A percentile compares a stretch with the other conserved stretches of the same genome.
These are phyloP conservation scores for Ispidina lecontei DNA, from an alignment of 2,797 vertebrate species.

Conservation along the genomic window DNA sequence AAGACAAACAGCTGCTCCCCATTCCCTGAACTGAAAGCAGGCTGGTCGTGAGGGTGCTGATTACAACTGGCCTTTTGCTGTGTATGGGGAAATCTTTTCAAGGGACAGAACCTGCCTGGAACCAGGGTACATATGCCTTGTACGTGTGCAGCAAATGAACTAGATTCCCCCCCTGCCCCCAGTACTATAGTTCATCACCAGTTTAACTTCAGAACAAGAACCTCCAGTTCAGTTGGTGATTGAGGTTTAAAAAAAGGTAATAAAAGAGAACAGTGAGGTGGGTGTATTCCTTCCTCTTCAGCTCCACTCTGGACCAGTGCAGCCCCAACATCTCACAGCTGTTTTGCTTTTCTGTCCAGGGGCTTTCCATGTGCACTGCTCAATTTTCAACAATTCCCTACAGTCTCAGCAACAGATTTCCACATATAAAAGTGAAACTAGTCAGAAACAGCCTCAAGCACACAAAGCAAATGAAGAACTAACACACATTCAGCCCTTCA, in stretches of 20 bases:
- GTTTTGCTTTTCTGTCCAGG: background rate
- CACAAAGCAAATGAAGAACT: background rate
- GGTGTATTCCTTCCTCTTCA: background rate
- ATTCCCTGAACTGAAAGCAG: background rate
- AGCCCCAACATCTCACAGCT: background rate
- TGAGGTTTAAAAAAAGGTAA: background rate
- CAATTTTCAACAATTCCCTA: background rate
- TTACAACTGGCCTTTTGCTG: background rate
- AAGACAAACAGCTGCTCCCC: background rate
- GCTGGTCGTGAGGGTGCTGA: background rate
- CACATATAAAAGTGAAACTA: background rate
- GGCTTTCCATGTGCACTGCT: accelerated
- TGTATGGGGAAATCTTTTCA: background rate
- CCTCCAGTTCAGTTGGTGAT: background rate
- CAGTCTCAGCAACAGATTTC: background rate
- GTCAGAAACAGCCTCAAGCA: background rate
- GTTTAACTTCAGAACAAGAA: background rate
- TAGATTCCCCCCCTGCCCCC: background rate
- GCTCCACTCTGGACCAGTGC: background rate
- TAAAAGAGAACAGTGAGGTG: background rate
- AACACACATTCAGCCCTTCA: background rate
- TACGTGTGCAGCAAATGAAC: background rate
- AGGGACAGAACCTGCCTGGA: background rate
- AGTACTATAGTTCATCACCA: background rate
- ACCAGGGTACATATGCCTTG: background rate